Conservation (phyloP, 2,888 invertebrate genomes). For the Leptodirus hochenwartii region DNA sequence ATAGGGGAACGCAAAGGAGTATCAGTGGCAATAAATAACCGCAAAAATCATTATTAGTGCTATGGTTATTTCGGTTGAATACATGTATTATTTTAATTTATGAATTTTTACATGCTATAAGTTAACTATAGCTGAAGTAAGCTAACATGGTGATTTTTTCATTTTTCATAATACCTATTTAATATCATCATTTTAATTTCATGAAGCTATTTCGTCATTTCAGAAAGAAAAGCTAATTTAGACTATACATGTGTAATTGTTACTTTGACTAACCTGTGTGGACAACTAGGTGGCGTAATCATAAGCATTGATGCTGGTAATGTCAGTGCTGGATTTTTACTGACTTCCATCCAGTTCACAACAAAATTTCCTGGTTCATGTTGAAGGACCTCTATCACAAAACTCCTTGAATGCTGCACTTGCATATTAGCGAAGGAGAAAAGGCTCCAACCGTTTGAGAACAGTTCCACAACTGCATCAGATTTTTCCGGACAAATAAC, state of each 20-base stretch:
- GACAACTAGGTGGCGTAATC: conserved; percentile 45
- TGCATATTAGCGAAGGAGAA: conserved; percentile 29
- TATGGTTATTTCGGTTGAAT: too few species aligned
- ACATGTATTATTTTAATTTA: too few species aligned
- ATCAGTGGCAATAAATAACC: too few species aligned
- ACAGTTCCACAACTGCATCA: conserved; percentile 40
- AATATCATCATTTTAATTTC: too few species aligned
- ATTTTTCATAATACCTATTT: not conserved
- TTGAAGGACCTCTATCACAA: conserved; percentile 57
- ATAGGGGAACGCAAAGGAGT: too few species aligned
- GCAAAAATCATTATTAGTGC: too few species aligned
- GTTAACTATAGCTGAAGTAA: too few species aligned
- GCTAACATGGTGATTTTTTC: not conserved
- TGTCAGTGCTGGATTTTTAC: conserved; percentile 41
- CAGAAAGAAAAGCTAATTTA: conserved; percentile 1
- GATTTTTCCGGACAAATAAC: conserved; percentile 46
- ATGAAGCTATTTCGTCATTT: not conserved
- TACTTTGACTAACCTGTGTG: conserved; percentile 36
- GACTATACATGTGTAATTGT: not conserved
- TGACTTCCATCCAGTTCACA: conserved; percentile 63
- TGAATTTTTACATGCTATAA: too few species aligned
- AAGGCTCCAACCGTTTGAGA: conserved; percentile 40
- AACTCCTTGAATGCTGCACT: conserved; percentile 37
- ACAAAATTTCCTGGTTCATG: conserved; percentile 54
- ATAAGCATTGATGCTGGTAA: conserved; percentile 30